Evolutionary conservation across 2,113 vertebrate species (phyloP), one percentile per base, ranked within the genome.

Genomic region (Caloenas nicobarica): DNA sequence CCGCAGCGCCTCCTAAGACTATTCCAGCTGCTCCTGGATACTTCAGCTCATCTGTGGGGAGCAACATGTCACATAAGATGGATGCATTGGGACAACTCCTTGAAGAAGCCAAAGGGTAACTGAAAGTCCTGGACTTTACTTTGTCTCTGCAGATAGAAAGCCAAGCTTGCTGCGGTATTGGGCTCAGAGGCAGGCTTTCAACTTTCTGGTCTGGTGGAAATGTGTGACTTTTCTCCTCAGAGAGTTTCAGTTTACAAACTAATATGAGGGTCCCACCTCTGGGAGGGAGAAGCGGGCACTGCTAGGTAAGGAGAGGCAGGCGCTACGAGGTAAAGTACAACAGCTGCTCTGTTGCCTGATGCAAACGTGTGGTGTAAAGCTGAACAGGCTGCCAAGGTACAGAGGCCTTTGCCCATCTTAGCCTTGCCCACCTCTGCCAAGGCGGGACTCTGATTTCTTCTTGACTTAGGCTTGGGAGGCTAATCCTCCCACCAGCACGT

Each of bases 51-150:
- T 44, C 96, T 24, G 13, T 89, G 80, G 96, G 97, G 22, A 92
- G 82, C 54, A 97, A 36, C 58, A 25, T 86, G 33, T 42, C 95
- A 17, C 91, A 95, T 36, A 97, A 96, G 69, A 95, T 98, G 81
- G 98, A 98, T 78, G 82, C 96, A 22, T 24, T 98, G 12, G 97
- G 96, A 56, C 98, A 98, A 64, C 96, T 98, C 81, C 96, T 98
- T 24, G 98, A 98, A 69, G 98, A 98, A 70, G 91, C 95, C 91
- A 98, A 96, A 98, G 97, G 93, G 98, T 98, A 97, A 97, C 57
- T 96, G 86, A 72, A 89, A 93, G 40, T 82, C 54, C 40, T 81
- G 61, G 33, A 3, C 34, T 86, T 89, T 5, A 29, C 71, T 89
- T 74, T 74, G 48, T 74, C 36, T 77, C 53, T 88, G n/a, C 36